Evolutionary conservation across 2,113 vertebrate genomes (phyloP).

Genomic region (Dicentrarchus labrax): DNA sequence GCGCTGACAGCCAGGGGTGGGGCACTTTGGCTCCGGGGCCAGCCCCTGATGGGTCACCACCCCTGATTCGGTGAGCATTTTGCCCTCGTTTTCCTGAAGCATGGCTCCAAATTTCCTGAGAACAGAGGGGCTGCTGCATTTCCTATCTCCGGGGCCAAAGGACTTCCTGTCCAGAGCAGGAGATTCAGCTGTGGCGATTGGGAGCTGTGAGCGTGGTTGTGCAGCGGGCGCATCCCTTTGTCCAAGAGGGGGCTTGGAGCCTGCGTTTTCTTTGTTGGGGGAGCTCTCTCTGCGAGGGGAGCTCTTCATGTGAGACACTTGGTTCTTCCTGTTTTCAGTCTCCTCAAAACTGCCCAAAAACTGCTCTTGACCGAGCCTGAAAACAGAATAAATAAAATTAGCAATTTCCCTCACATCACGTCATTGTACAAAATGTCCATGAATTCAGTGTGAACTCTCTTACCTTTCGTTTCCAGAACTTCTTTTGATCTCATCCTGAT

Average conservation of each 20-base stretch:
- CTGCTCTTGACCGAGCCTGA: slow-evolving; percentile 65
- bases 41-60: slow-evolving; percentile 74
- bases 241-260: slow-evolving; percentile 75
- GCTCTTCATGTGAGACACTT: slow-evolving; percentile 64
- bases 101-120: slow-evolving; percentile 81
- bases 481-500: slow-evolving; percentile 87
- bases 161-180: slow-evolving; percentile 78
- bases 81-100: slow-evolving; percentile 84
- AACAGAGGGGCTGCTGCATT: slow-evolving; percentile 79
- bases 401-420: not conserved
- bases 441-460: not conserved
- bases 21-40: slow-evolving; percentile 66
- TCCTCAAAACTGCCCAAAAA: slow-evolving; percentile 81
- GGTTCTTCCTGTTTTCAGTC: slow-evolving; percentile 83
- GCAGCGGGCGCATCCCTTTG: slow-evolving; percentile 83
- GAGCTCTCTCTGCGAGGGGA: slow-evolving; percentile 58
- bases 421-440: not conserved
- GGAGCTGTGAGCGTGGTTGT: slow-evolving; percentile 85
- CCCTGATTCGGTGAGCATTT: slow-evolving; percentile 79
- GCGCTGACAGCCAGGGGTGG: slow-evolving; percentile 82
- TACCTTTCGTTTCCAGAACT: slow-evolving; percentile 86
- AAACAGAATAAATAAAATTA: slow-evolving; percentile 1
- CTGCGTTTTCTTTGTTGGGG: slow-evolving; percentile 73
- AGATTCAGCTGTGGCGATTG: slow-evolving; percentile 70
- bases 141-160: slow-evolving; percentile 69